These are phyloP conservation scores for Aporophyla lueneburgensis DNA, from an alignment of 2,888 invertebrate genomes.

Conservation along the genomic window DNA sequence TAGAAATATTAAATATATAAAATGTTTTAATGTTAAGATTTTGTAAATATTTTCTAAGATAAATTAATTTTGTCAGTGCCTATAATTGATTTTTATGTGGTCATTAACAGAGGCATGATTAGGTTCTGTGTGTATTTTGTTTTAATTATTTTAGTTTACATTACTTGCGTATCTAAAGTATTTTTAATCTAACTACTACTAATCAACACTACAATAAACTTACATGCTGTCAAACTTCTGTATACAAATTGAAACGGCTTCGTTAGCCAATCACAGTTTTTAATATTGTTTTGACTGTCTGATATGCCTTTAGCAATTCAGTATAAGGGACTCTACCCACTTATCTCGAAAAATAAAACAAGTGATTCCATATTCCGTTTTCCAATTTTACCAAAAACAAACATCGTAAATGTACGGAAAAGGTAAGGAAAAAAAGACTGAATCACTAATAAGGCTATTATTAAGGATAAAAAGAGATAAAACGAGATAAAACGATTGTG, in stretches of 20 bases:
- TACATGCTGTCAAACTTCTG: not conserved
- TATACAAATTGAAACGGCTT: not conserved
- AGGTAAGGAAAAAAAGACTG: constrained; percentile 59
- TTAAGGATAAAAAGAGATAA: constrained; percentile 51
- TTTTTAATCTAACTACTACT: not conserved
- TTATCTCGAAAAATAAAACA: constrained; percentile 5
- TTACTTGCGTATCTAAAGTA: constrained; percentile 44
- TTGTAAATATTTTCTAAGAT: constrained; percentile 77
- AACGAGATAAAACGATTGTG: constrained; percentile 21
- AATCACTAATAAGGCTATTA: constrained; percentile 64
- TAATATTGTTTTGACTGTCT: not conserved
- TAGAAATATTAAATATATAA: constrained; percentile 60
- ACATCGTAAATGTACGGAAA: constrained; percentile 15
- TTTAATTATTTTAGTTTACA: constrained; percentile 14
- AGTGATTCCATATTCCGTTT: constrained; percentile 32
- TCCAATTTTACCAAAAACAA: constrained; percentile 30
- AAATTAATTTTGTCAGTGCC: constrained; percentile 77
- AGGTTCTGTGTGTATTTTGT: constrained; percentile 49
- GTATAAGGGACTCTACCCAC: too few species aligned
- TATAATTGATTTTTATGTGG: constrained; percentile 65
- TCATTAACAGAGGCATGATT: constrained; percentile 45
- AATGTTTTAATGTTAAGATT: constrained; percentile 66
- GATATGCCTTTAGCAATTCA: not conserved
- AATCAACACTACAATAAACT: not conserved
- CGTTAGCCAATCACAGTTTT: not conserved